A percentile compares a stretch with the other conserved stretches of the same genome.
Conservation (phyloP, 1,140 invertebrate genomes). For the Archivesica marissinica region DNA sequence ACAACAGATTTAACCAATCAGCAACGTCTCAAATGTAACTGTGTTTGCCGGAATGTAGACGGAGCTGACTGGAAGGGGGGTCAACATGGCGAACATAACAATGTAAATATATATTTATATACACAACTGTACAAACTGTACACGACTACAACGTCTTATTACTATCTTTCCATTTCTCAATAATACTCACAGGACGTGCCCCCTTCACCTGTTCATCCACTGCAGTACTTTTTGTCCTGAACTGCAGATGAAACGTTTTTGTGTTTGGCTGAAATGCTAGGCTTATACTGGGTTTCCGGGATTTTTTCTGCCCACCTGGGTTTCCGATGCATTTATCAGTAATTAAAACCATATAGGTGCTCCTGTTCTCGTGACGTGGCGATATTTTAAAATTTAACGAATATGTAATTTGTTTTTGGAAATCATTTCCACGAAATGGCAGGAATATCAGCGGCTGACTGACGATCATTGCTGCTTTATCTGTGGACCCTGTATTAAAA, state of each 20-base stretch:
- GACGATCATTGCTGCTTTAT: constrained; percentile 47
- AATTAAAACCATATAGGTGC: constrained; percentile 37
- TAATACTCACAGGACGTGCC: constrained; percentile 47
- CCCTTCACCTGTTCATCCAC: constrained; percentile 18
- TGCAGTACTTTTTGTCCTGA: constrained; percentile 9
- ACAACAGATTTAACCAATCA: too few species aligned
- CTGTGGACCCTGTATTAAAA: constrained; percentile 25
- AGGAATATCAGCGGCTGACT: constrained; percentile 52
- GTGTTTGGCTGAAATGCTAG: constrained; percentile 39
- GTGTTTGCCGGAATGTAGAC: too few species aligned
- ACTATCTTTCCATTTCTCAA: too few species aligned
- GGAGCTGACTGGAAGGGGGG: background rate
- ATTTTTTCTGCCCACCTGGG: constrained; percentile 8
- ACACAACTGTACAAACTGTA: too few species aligned
- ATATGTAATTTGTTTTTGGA: constrained; percentile 51
- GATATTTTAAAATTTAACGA: constrained; percentile 52
- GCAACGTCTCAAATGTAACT: too few species aligned
- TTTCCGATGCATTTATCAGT: constrained; percentile 44
- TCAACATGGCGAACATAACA: too few species aligned
- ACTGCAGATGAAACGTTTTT: constrained; percentile 34
- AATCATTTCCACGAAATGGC: constrained; percentile 58
- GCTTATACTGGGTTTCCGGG: constrained; percentile 34
- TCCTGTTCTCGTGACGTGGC: background rate
- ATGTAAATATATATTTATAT: too few species aligned
- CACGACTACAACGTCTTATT: too few species aligned